Evolutionary conservation across 2,113 vertebrate species (phyloP).

Genomic region (Bubo bubo): DNA sequence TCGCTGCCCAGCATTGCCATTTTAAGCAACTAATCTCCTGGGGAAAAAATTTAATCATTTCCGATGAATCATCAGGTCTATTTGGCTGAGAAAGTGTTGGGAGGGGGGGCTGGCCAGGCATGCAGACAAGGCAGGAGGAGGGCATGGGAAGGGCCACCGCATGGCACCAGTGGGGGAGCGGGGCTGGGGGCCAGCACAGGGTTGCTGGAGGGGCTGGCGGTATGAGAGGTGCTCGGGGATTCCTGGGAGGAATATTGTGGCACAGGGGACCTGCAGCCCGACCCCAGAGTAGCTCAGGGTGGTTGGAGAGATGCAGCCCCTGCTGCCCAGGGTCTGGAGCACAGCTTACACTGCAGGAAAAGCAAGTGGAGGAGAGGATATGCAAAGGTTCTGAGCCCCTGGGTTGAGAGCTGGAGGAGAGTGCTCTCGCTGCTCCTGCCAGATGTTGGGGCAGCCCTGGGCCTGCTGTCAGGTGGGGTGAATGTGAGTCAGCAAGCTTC

Average conservation of each 20-base stretch:
- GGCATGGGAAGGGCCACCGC: not conserved
- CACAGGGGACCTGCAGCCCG: not conserved
- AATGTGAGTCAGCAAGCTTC: fast-evolving
- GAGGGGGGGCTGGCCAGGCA: not conserved
- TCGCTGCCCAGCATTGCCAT: slow-evolving; percentile 38
- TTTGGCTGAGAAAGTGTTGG: not conserved
- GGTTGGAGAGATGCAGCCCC: not conserved
- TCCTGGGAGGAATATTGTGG: not conserved
- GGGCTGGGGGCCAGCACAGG: not conserved
- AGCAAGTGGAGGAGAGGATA: not conserved
- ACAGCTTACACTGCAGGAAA: not conserved
- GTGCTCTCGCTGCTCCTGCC: fast-evolving
- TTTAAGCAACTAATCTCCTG: slow-evolving; percentile 54
- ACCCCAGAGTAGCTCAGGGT: not conserved
- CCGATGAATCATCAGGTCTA: slow-evolving; percentile 54
- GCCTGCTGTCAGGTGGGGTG: too few species aligned
- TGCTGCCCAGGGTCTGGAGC: fast-evolving
- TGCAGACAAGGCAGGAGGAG: not conserved
- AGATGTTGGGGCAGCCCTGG: not conserved
- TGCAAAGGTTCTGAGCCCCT: not conserved
- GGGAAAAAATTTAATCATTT: slow-evolving; percentile 55
- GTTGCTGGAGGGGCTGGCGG: not conserved
- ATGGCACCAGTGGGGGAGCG: not conserved
- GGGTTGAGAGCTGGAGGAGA: not conserved
- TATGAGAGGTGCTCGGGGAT: not conserved